Base-by-base conservation (phyloP, 2,888 invertebrate species). In the Aphidius colemani region DNA sequence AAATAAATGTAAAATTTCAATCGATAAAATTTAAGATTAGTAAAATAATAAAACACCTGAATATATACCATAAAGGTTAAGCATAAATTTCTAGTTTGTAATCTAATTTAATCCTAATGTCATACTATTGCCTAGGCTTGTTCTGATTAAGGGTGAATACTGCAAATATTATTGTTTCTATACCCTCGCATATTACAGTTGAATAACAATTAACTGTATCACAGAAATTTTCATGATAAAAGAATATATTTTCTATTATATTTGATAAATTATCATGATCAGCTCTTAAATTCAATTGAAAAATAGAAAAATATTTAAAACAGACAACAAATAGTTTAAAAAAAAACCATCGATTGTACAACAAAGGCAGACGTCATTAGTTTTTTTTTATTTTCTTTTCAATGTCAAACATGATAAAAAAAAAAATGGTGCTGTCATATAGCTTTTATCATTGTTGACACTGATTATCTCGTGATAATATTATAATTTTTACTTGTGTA, bases 131-230 rank as follows among this genome's bases (percentile, higher is more conserved):
- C 75, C 76, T 75, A 75, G 74, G 70, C 56, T 69, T 70, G 73
- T 71, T 69, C 64, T 61, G 66, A 67, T 67, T 64, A 63, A 67
- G 65, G 67, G 59, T 56, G 46, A 65, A 67, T 67, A 64, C 65
- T 2, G 5, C 46, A 66, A 61, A 68, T 70, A 70, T 71, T 71
- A 70, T 71, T 71, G 71, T 71, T 71, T 57, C 13, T 71, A 69
- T 71, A 71, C 71, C 80, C 81, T 75, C 78, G 76, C 75, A 78
- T 79, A 79, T 79, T 80, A 78, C 75, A 80, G 77, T 74, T 69
- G 74, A 78, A 74, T 75, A 75, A 76, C 75, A 78, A 81, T 78
- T 79, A 71, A 74, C 70, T 66, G 71, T 66, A 68, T 30, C 3
- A 0, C 3, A 30, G 5, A 30, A 30, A 18, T 18, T 18, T 18